Evolutionary conservation across 2,113 vertebrate species (phyloP).

Genomic region (Ochotona curzoniae): DNA sequence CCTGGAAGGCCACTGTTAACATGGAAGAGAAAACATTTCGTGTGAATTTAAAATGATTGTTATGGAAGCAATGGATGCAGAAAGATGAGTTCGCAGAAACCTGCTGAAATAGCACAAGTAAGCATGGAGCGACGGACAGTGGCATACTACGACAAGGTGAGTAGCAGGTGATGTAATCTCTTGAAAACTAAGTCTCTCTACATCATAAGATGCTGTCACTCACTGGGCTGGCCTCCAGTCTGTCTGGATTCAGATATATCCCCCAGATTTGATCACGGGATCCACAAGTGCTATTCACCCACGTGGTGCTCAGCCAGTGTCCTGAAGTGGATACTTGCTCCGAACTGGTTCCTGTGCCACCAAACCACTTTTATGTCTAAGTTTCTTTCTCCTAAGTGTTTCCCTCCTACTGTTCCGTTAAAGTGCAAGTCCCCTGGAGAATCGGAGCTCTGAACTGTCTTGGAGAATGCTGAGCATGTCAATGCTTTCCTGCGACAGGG

Average conservation of each 20-base stretch:
- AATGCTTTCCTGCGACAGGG: constrained; percentile 43
- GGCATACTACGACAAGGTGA: accelerated
- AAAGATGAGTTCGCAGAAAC: not conserved
- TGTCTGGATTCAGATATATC: too few species aligned
- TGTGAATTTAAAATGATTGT: not conserved
- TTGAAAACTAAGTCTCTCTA: not conserved
- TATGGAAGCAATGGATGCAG: not conserved
- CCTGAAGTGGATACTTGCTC: not conserved
- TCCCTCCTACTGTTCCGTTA: constrained; percentile 50
- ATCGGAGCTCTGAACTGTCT: constrained; percentile 11
- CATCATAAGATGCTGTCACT: not conserved
- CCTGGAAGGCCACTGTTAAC: not conserved
- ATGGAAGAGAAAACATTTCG: not conserved
- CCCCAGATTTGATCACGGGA: not conserved
- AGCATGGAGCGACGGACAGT: not conserved
- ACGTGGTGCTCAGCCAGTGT: not conserved
- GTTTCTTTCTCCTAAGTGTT: constrained; percentile 7
- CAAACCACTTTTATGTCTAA: not conserved
- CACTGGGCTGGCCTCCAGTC: not conserved
- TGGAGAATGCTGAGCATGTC: constrained; percentile 59
- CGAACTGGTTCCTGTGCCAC: not conserved
- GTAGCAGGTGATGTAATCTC: not conserved
- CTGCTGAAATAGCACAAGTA: too few species aligned
- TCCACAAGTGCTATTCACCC: not conserved
- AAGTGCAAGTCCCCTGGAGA: constrained; percentile 55